These are phyloP conservation scores for Thunnus thynnus DNA, from an alignment of 2,113 vertebrate genomes.

Conservation along the genomic window DNA sequence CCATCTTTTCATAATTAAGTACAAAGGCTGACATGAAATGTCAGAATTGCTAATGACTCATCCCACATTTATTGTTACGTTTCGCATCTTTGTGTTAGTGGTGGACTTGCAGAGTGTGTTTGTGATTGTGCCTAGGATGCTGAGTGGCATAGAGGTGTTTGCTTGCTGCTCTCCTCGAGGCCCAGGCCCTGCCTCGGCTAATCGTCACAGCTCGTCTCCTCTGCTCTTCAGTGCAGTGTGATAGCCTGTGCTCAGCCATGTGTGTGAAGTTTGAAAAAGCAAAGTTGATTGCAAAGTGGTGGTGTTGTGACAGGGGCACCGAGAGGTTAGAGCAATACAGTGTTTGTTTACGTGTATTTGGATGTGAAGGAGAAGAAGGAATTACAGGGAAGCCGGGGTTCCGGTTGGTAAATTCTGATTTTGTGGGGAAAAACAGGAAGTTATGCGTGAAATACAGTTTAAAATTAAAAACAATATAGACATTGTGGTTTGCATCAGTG, in stretches of 20 bases:
- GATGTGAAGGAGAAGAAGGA: neutral
- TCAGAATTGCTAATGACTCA: neutral
- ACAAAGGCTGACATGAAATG: neutral
- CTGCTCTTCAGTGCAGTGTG: constrained; percentile 23
- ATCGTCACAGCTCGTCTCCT: constrained; percentile 48
- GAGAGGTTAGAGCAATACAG: constrained; percentile 47
- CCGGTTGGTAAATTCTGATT: neutral
- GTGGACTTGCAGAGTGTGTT: neutral
- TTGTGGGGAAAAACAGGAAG: neutral
- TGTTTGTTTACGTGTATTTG: constrained; percentile 50
- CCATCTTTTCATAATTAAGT: constrained; percentile 1
- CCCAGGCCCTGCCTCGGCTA: constrained; percentile 24
- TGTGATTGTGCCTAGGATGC: neutral
- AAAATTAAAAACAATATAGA: constrained; percentile 18
- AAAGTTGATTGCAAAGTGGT: constrained; percentile 66
- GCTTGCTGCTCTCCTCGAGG: constrained; percentile 21
- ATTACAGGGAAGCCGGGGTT: neutral
- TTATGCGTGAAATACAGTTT: neutral
- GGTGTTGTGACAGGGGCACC: constrained; percentile 64
- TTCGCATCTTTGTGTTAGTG: neutral
- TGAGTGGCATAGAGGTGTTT: constrained; percentile 20
- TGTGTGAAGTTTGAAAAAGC: constrained; percentile 63
- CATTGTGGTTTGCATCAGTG: neutral
- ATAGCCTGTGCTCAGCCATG: constrained; percentile 59
- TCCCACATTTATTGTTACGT: constrained; percentile 16